A percentile compares a stretch with the other conserved stretches of the same genome.
These are phyloP conservation scores for Dasysyrphus albostriatus DNA, from an alignment of 2,888 invertebrate genomes.

Conservation along the genomic window DNA sequence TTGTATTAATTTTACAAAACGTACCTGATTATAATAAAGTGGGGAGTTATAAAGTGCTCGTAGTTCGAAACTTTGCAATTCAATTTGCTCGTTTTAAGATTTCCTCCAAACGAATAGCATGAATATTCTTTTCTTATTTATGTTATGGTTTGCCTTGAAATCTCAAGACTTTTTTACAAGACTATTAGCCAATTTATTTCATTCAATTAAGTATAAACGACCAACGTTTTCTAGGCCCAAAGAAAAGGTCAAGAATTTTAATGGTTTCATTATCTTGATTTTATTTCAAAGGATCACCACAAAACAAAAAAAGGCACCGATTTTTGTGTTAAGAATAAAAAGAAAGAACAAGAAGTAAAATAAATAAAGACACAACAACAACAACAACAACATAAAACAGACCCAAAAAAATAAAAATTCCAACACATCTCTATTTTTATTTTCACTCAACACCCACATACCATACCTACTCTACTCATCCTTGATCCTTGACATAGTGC, in stretches of 20 bases:
- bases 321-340: neutral
- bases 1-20: too few species aligned
- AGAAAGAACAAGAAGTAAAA: neutral
- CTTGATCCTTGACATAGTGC: conserved; percentile 44
- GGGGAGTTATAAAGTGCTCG: too few species aligned
- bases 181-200: conserved; percentile 19
- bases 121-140: neutral
- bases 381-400: conserved; percentile 9
- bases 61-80: neutral
- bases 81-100: neutral
- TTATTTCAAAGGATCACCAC: conserved; percentile 6
- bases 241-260: conserved; percentile 36
- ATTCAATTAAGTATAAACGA: conserved; percentile 32
- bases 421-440: conserved; percentile 56
- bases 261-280: conserved; percentile 38
- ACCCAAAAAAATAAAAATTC: conserved; percentile 56
- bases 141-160: neutral
- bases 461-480: conserved; percentile 2
- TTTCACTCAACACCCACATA: conserved; percentile 29
- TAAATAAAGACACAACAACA: neutral
- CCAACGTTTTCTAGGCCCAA: conserved; percentile 4
- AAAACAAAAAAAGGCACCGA: conserved; percentile 7
- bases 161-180: neutral
- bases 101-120: too few species aligned
- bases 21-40: too few species aligned